phyloP scores from a whole-genome alignment of 2,113 vertebrate species.

The Danionella cerebrum region DNA sequence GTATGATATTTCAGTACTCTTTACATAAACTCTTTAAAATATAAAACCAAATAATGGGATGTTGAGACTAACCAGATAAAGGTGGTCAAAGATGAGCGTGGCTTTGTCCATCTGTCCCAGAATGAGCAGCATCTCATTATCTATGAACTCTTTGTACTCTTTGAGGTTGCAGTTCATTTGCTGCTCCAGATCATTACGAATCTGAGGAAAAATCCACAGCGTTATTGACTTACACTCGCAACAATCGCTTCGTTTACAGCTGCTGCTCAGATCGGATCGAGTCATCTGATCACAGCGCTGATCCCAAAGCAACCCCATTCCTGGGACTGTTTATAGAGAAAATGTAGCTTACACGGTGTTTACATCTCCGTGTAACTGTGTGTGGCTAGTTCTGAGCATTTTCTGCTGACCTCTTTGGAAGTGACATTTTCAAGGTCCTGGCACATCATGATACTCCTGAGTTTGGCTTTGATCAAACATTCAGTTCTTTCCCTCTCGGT shows the following conservation, averaged over 20 bases:
- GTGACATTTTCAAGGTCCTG: conserved; percentile 95
- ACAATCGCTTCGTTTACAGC: background rate
- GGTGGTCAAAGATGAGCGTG: conserved; percentile 90
- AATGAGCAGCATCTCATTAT: conserved; percentile 96
- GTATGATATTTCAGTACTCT: no score
- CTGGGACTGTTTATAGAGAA: no score
- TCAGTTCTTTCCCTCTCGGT: conserved; percentile 86
- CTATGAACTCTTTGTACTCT: conserved; percentile 95
- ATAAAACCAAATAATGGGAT: background rate
- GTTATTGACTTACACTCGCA: background rate
- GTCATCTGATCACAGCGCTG: background rate
- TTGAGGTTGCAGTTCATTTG: conserved; percentile 93
- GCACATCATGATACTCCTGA: conserved; percentile 92
- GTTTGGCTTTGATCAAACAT: conserved; percentile 84
- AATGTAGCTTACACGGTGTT: no score
- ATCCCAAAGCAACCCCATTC: no score
- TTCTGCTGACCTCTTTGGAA: conserved; percentile 80
- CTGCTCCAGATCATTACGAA: conserved; percentile 80
- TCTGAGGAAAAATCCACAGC: conserved; percentile 38
- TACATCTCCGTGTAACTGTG: background rate
- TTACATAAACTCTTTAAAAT: no score
- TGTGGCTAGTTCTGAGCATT: no score
- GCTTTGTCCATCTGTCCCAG: conserved; percentile 98
- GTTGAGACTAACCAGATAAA: conserved; percentile 78
- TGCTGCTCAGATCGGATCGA: background rate